Evolutionary conservation across 2,113 vertebrate species (phyloP), one percentile per base, ranked within the genome.

Genomic region (Hoplias malabaricus): DNA sequence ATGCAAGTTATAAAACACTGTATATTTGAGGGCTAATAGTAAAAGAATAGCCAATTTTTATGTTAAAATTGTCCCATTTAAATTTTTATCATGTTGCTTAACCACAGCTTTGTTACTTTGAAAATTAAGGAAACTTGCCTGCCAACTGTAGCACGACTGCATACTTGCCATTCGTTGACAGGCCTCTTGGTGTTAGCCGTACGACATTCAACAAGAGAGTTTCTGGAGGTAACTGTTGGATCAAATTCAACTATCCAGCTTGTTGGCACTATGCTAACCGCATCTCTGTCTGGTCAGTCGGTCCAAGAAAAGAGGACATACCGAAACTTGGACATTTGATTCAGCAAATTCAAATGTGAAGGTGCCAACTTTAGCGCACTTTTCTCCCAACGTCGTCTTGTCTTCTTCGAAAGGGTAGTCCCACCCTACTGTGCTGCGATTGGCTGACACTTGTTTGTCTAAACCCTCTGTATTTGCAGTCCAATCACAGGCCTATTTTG

Each of bases 161-260:
- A n/a, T 36, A 36, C 62, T 16, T 16, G 31, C 29, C 62, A 65
- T 36, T n/a, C 62, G 34, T 34, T 36, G 14, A 19, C 12, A 59
- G 31, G 62, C 62, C 53, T 54, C 53, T 65, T 65, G 16, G 31
- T 34, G 34, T 65, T 61, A 31, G 57, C 31, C 29, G 25, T 31
- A 21, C 57, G 57, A 31, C 57, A 61, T 61, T 61, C 57, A 14
- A 65, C 62, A 36, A 65, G 34, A 65, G 34, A 65, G 34, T 14
- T 65, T 38, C 34, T 65, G 16, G 14, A 34, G 16, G 62, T 65
- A 65, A 36, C 62, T 19, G 62, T 23, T 65, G 62, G 62, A 33
- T 65, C 62, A 38, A 65, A 65, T 19, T 65, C 62, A 38, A 38
- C 38, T 65, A 65, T 65, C 62, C 62, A 65, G 34, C 21, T 65